Evolutionary conservation across 1,140 invertebrate species (phyloP), one percentile per base, ranked within the genome.

Genomic region (Drosophila mayri): DNA sequence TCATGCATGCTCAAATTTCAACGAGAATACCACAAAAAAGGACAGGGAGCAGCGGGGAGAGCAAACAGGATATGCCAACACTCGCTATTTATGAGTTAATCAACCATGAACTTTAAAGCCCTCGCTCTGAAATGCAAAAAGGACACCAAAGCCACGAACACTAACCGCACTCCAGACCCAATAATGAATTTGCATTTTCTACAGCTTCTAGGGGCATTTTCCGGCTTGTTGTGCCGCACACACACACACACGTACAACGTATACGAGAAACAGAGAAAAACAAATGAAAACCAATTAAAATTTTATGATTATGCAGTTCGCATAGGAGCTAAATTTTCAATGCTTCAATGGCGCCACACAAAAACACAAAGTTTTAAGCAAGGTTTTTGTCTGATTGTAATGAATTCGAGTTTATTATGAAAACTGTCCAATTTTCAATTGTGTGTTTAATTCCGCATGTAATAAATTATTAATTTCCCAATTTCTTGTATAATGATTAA

Each of bases 101-200:
- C 83, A 87, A 77, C 66, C 83, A 84, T 77, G 55, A 84, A 87
- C 70, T 79, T 64, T 79, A 55, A 58, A 59, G 60, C 64, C 72
- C 72, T 68, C 44, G 43, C 58, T 64, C 25, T 73, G 52, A 72
- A 66, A 67, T 61, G 50, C 55, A 72, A 61, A 67, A 77, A 61
- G 44, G 52, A 58, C 66, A 44, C 14, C 38, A 71, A 74, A 66
- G 38, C 75, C 75, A 63, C 64, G 47, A 66, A 30, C 71, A 67
- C 57, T 64, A 67, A 64, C 62, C 60, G 72, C 74, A 58, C 62
- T 76, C 74, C 35, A 77, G 46, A 60, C 46, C 57, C 57, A 43
- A 68, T 73, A 76, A 77, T 77, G 75, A 77, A 77, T 77, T 77
- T 77, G 75, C 75, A 77, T 78, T 78, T 77, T 77, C 75, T 77